Evolutionary conservation across 2,113 vertebrate genomes (phyloP), one percentile per base, ranked within the genome.

Genomic region (Heptranchias perlo): DNA sequence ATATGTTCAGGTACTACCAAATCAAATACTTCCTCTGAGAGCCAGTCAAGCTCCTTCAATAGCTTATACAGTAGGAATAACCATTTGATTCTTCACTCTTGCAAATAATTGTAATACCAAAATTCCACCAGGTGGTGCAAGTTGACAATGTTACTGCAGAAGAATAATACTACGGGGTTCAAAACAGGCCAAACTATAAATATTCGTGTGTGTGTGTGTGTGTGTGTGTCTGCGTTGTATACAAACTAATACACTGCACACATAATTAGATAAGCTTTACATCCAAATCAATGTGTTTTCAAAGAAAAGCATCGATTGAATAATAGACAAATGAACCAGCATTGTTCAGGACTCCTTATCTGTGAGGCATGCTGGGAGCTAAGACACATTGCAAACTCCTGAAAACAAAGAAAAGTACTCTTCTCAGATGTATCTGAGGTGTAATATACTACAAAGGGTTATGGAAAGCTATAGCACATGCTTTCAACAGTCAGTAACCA

Each of bases 51-150:
- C 13, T 91, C 28, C 87, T 49, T 86, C 4, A 21, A 87, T 21
- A 76, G 69, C 31, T 76, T 35, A 35, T 35, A 76, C 73, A 76
- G 14, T n/a, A 35, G 73, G 73, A 76, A 76, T n/a, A 76, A n/a
- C 4, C 10, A n/a, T n/a, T 2, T 76, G 31, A 76, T 76, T 39
- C 35, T n/a, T 76, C 25, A 35, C 10, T 89, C 86, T 52, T 89
- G 7, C 49, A 58, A 35, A 91, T 91, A 1, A 58, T 91, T 91
- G 52, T 91, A 91, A 89, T 58, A 28, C 49, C 52, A 58, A 16
- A 61, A 91, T 58, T 91, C 87, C 87, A 91, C 87, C 13, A 91
- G 87, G 87, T 16, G 87, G 87, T 91, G 87, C 87, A 91, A 31
- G 58, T 58, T 91, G 31, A n/a, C 49, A 91, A 54, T 35, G 31